Evolutionary conservation across 2,888 invertebrate genomes (phyloP), one percentile per base, ranked within the genome.

Genomic region (Cerastis rubricosa): DNA sequence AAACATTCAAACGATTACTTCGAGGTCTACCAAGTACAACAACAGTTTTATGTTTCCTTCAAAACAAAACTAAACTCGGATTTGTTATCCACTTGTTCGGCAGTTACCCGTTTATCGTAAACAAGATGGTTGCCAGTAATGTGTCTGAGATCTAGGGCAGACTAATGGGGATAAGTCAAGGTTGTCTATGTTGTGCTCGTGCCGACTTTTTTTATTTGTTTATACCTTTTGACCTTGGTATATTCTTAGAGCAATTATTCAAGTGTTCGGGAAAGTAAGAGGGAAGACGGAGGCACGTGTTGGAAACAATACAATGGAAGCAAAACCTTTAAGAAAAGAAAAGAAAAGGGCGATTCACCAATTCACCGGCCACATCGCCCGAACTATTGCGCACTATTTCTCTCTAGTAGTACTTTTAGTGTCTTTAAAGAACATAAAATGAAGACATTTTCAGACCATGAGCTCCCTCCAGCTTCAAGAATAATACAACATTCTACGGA

Each of bases 41-140:
- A 84, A 40, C 49, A 69, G 64, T 77, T 78, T 67, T 54, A 71
- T 65, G 85, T 85, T 35, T 57, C 22, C 51, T 14, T n/a, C 40
- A 5, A 66, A 75, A 71, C 75, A 61, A 80, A 80, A 80, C 81
- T 75, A 82, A 81, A 85, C 71, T 51, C 61, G 57, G 54, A 66
- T 83, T 59, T 69, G 71, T 64, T 72, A 64, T 77, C 68, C 70
- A 51, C 59, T 61, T 65, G 71, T 78, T 63, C 35, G 25, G 69
- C 67, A 75, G 73, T 82, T 79, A 72, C 25, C 61, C 74, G 59
- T 75, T 78, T 82, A 87, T 85, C 74, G 78, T 78, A 76, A 80
- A 80, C 68, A 79, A 82, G 75, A 85, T 79, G 72, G 80, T 57
- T 71, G 71, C 66, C 71, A 71, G 81, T 83, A 80, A 83, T 87